A percentile compares a stretch with the other conserved stretches of the same genome.
Conservation (phyloP, 2,888 invertebrate species). For the Chorisops tibialis region DNA sequence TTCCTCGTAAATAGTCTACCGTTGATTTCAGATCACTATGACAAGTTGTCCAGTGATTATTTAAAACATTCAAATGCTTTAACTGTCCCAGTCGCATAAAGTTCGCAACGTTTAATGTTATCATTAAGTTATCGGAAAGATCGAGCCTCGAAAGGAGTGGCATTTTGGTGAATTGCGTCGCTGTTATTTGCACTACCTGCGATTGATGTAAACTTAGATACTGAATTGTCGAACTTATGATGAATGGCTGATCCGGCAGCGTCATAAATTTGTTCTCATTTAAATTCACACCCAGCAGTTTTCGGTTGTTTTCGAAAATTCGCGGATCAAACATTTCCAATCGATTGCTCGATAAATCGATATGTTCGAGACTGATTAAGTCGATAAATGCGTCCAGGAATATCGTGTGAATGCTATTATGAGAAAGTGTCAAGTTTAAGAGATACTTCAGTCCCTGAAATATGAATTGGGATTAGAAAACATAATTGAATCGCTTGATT, state of each 20-base stretch:
- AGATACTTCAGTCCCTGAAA: slow-evolving; percentile 42
- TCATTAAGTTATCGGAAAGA: slow-evolving; percentile 61
- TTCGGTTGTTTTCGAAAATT: slow-evolving; percentile 58
- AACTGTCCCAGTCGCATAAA: slow-evolving; percentile 55
- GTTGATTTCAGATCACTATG: slow-evolving; percentile 47
- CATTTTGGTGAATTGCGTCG: slow-evolving; percentile 55
- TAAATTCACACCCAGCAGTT: slow-evolving; percentile 57
- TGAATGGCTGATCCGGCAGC: slow-evolving; percentile 56
- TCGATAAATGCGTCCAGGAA: slow-evolving; percentile 61
- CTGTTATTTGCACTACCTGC: slow-evolving; percentile 57
- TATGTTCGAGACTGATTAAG: slow-evolving; percentile 53
- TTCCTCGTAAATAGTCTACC: slow-evolving; percentile 39
- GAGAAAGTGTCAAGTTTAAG: slow-evolving; percentile 47
- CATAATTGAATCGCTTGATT: neutral
- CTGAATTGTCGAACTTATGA: slow-evolving; percentile 58
- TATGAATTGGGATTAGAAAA: neutral
- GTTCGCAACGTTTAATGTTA: slow-evolving; percentile 54
- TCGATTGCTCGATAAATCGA: slow-evolving; percentile 63
- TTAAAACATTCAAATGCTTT: slow-evolving; percentile 55
- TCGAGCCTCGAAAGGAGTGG: slow-evolving; percentile 59
- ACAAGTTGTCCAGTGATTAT: slow-evolving; percentile 59
- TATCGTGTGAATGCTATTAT: slow-evolving; percentile 62
- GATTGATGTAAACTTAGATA: slow-evolving; percentile 60
- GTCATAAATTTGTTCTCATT: slow-evolving; percentile 62
- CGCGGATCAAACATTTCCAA: slow-evolving; percentile 56